A percentile compares a stretch with the other conserved stretches of the same genome.
phyloP scores from a whole-genome alignment of 2,113 vertebrate genomes.

The Rhegmatorhina hoffmannsi region DNA sequence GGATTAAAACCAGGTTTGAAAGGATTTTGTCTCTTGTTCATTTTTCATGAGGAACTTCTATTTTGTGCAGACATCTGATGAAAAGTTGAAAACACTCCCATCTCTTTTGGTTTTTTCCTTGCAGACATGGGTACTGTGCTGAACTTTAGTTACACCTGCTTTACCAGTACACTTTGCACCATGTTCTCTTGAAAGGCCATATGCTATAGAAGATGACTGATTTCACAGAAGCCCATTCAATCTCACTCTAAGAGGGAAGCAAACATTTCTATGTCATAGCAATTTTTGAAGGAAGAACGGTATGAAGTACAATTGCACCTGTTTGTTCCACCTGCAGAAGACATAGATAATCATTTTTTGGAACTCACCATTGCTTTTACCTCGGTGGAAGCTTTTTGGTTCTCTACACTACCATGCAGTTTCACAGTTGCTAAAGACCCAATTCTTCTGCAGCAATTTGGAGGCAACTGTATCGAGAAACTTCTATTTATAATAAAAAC shows the following conservation, averaged over 20 bases:
- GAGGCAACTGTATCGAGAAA: background rate
- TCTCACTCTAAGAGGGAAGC: background rate
- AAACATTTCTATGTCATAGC: background rate
- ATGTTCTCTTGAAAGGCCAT: background rate
- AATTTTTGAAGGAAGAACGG: background rate
- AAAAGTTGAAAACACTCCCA: background rate
- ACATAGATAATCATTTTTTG: background rate
- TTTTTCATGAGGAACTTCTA: background rate
- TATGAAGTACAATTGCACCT: background rate
- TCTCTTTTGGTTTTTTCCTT: background rate
- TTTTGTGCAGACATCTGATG: background rate
- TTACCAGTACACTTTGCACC: background rate
- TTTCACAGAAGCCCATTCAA: background rate
- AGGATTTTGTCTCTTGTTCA: background rate
- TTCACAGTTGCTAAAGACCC: background rate
- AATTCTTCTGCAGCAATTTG: background rate
- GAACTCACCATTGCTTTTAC: background rate
- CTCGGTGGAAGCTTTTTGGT: background rate
- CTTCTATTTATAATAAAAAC: constrained; percentile 54
- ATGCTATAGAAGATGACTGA: background rate
- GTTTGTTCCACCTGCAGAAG: background rate
- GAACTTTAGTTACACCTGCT: background rate
- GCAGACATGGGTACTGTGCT: background rate
- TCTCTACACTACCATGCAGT: background rate
- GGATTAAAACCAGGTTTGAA: background rate